Evolutionary conservation across 2,113 vertebrate species (phyloP).

Genomic region (Prionailurus bengalensis): DNA sequence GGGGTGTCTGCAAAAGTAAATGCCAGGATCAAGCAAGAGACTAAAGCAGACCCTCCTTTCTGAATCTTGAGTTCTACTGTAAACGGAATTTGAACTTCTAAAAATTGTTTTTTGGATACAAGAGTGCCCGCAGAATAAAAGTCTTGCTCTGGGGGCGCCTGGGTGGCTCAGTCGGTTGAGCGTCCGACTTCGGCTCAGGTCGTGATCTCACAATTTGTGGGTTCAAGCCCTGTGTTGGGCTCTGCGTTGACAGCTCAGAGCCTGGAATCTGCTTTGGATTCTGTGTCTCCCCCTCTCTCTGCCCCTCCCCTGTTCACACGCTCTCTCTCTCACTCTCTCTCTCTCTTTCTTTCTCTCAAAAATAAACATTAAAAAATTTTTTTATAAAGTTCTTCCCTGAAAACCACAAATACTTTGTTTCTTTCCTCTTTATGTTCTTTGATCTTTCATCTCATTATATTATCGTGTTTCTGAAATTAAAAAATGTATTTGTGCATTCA

Average conservation of each 20-base stretch:
- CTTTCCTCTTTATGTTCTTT: not conserved
- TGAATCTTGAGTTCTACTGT: rapidly evolving
- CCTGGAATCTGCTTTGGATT: too few relatives aligned
- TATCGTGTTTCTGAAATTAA: not conserved
- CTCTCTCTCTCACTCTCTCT: too few relatives aligned
- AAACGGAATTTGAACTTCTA: not conserved
- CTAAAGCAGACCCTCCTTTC: not conserved
- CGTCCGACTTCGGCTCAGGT: too few relatives aligned
- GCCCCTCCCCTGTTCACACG: too few relatives aligned
- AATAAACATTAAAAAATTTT: too few relatives aligned
- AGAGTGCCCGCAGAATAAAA: not conserved
- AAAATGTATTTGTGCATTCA: rapidly evolving
- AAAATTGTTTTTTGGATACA: not conserved
- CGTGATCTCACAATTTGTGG: too few relatives aligned
- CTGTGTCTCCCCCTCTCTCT: too few relatives aligned
- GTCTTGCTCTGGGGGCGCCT: not conserved
- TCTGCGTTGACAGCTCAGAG: too few relatives aligned
- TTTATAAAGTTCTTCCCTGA: not conserved
- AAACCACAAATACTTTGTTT: not conserved
- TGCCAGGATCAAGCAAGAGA: not conserved
- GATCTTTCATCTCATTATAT: not conserved
- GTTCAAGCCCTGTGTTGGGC: too few relatives aligned
- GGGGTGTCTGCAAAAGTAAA: not conserved
- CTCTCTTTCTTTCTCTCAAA: too few relatives aligned
- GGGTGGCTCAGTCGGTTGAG: too few relatives aligned